Evolutionary conservation across 2,888 invertebrate genomes (phyloP), one percentile per base, ranked within the genome.

Genomic region (Hyalella azteca): DNA sequence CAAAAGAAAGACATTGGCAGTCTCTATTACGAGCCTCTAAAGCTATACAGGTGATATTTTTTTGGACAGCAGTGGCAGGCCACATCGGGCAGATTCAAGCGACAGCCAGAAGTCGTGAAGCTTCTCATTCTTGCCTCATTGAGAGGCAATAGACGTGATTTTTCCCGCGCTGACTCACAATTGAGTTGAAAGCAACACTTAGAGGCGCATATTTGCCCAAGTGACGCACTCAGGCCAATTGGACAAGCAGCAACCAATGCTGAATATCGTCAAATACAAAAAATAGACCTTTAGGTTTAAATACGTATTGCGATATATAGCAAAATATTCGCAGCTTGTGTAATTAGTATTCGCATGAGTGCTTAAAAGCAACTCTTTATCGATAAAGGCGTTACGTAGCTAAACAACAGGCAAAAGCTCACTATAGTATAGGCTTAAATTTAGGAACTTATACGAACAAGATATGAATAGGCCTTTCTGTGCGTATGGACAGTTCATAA

Each of bases 1-100:
- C 66, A 66, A 66, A 66, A 66, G 66, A 66, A 66, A 66, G 66
- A 66, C 66, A 66, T 66, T 66, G 66, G 66, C 66, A 29, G 66
- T 11, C 66, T 66, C 66, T 66, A 66, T 66, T 66, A 66, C 66
- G 66, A 66, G 39, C 66, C 66, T 66, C 66, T 36, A 66, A 66
- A 66, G 66, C 66, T 66, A 66, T 66, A 66, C 66, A 66, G 59
- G 66, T 66, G 32, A 66, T 66, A n/a, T n/a, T n/a, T 66, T 66
- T 66, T 66, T 66, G 36, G 66, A 7, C 66, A 54, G 54, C 54
- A 54, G 13, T 36, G 32, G 66, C 66, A 66, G 66, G 66, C 66
- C 66, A 66, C 66, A 66, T 66, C 66, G 66, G 36, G 36, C 36
- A n/a, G 66, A 66, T 66, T 36, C 66, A 36, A n/a, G 66, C 36